Conservation (phyloP, 2,113 vertebrate genomes). For the Malaclemys terrapin region DNA sequence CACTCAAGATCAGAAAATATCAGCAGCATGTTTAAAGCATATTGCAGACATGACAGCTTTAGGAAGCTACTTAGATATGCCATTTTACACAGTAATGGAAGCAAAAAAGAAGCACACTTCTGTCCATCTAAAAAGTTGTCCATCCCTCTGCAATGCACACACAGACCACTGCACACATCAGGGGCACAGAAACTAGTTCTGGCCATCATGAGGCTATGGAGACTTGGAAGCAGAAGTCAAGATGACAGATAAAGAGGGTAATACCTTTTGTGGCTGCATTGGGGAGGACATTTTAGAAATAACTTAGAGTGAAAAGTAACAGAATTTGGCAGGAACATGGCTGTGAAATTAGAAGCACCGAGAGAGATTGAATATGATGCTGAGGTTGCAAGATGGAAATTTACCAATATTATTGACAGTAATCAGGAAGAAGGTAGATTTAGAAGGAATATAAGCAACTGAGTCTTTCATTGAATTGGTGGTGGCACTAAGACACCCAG, state of each 20-base stretch:
- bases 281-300: background rate
- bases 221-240: background rate
- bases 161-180: background rate
- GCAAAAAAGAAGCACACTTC: background rate
- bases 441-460: background rate
- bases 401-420: fast-evolving
- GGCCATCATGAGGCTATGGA: background rate
- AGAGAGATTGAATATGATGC: fast-evolving
- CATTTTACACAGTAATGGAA: background rate
- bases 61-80: background rate
- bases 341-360: fast-evolving
- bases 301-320: background rate
- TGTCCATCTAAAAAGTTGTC: background rate
- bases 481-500: fast-evolving
- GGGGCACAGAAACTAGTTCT: background rate
- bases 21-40: constrained; percentile 2
- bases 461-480: background rate
- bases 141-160: background rate
- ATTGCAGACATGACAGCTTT: background rate
- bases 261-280: background rate
- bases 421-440: background rate
- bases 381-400: background rate
- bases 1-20: background rate
- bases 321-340: fast-evolving
- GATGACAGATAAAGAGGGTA: background rate